Percentiles rank a stretch among this genome's conserved stretches.
phyloP scores from a whole-genome alignment of 1,140 invertebrate species.

The Pinna nobilis region DNA sequence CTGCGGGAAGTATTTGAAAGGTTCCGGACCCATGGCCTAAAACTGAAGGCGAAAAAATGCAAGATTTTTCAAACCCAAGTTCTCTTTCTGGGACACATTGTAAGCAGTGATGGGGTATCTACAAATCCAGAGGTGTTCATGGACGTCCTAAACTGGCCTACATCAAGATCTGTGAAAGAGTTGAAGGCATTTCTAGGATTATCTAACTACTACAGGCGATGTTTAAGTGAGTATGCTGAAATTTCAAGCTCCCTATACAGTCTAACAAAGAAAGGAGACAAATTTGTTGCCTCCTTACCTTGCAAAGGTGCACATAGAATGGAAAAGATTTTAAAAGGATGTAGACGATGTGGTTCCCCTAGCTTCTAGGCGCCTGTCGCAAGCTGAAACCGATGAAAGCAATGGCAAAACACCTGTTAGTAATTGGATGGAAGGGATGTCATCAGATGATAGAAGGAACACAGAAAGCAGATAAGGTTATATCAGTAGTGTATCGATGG shows the following conservation, averaged over 20 bases:
- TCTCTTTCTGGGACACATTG: constrained; percentile 28
- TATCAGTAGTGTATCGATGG: too few relatives aligned
- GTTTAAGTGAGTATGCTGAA: constrained; percentile 1
- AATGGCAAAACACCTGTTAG: too few relatives aligned
- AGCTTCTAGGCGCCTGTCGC: too few relatives aligned
- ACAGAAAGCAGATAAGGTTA: too few relatives aligned
- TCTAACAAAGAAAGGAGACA: constrained; percentile 72
- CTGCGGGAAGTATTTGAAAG: constrained; percentile 4
- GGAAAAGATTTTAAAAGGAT: too few relatives aligned
- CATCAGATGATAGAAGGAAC: too few relatives aligned
- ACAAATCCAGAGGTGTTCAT: constrained; percentile 5
- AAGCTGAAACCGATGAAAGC: too few relatives aligned
- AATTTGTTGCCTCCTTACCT: too few relatives aligned
- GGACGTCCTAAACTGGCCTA: constrained; percentile 4
- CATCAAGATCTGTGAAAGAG: neutral
- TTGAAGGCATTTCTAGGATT: constrained; percentile 10
- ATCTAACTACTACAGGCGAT: constrained; percentile 17
- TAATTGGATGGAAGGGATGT: too few relatives aligned
- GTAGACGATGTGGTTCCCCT: too few relatives aligned
- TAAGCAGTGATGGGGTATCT: constrained; percentile 1
- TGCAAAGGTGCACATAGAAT: too few relatives aligned
- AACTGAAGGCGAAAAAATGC: constrained; percentile 42
- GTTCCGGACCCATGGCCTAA: constrained; percentile 16
- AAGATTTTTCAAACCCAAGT: constrained; percentile 21
- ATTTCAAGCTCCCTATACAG: constrained; percentile 63